Percentiles rank a stretch among this genome's conserved stretches.
phyloP scores from a whole-genome alignment of 1,140 invertebrate genomes.

The Saxidomus purpurata region DNA sequence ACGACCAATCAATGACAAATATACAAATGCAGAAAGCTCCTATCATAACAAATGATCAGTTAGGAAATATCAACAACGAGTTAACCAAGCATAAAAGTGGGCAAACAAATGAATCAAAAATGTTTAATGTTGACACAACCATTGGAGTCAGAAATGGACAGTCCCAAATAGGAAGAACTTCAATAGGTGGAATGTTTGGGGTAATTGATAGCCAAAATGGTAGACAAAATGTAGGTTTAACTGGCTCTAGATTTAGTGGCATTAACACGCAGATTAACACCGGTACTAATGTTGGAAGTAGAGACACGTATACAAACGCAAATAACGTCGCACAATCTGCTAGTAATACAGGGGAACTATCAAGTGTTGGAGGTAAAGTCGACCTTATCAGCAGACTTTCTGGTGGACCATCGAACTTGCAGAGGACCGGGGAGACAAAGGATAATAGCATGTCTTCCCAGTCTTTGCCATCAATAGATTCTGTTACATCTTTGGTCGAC shows the following conservation, averaged over 20 bases:
- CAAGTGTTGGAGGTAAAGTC: neutral
- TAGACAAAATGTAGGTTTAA: neutral
- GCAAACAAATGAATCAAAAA: neutral
- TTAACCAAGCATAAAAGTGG: neutral
- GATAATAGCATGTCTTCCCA: neutral
- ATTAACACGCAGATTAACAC: neutral
- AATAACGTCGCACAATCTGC: neutral
- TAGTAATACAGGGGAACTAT: neutral
- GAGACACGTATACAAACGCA: neutral
- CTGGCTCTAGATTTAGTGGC: neutral
- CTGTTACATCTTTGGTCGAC: neutral
- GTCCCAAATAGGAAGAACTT: neutral
- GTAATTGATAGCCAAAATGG: neutral
- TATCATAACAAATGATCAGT: neutral
- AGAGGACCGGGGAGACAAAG: neutral
- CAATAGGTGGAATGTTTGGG: neutral
- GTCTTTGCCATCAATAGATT: neutral
- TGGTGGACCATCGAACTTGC: neutral
- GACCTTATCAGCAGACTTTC: neutral
- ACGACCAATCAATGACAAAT: neutral
- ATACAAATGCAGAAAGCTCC: neutral
- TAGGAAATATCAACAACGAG: neutral
- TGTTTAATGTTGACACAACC: neutral
- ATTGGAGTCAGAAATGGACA: neutral
- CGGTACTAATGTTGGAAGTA: neutral